A percentile compares a stretch with the other conserved stretches of the same genome.
Evolutionary conservation across 2,113 vertebrate genomes (phyloP).

Genomic region (Stegastes partitus): DNA sequence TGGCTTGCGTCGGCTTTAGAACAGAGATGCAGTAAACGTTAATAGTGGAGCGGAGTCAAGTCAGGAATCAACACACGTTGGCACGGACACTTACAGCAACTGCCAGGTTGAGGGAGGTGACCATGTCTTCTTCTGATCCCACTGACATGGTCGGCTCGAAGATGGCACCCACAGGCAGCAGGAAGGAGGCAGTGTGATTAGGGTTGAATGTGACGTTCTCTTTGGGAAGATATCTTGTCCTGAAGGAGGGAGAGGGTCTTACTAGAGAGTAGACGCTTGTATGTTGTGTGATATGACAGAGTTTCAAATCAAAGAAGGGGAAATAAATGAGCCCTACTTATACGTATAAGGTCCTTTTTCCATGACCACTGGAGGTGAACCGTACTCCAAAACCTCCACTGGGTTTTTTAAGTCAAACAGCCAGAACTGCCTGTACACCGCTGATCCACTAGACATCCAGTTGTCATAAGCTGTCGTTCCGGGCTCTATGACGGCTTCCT

Average conservation of each 20-base stretch:
- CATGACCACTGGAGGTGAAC: conserved; percentile 82
- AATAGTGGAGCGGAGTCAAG: conserved; percentile 9
- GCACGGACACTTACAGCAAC: conserved; percentile 88
- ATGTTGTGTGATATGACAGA: no score
- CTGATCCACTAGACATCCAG: conserved; percentile 86
- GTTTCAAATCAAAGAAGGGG: neutral
- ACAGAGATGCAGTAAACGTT: neutral
- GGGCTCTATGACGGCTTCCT: conserved; percentile 90
- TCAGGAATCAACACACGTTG: conserved; percentile 26
- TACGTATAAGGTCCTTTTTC: conserved; percentile 96
- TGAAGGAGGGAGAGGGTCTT: conserved; percentile 56
- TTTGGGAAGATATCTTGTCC: conserved; percentile 91
- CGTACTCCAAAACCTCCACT: conserved; percentile 75
- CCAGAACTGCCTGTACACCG: conserved; percentile 94
- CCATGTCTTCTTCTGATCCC: conserved; percentile 88
- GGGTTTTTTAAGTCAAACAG: conserved; percentile 91
- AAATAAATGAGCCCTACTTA: conserved; percentile 78
- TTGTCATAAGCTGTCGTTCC: conserved; percentile 92
- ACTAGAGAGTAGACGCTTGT: neutral
- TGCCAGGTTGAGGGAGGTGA: conserved; percentile 90
- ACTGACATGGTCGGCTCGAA: conserved; percentile 89
- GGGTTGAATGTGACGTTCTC: conserved; percentile 82
- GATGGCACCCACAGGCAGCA: conserved; percentile 84
- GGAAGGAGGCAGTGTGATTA: conserved; percentile 86
- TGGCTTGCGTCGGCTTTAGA: neutral